phyloP scores from a whole-genome alignment of 2,797 vertebrate species.

The Ctenochaetus hawaiiensis region DNA sequence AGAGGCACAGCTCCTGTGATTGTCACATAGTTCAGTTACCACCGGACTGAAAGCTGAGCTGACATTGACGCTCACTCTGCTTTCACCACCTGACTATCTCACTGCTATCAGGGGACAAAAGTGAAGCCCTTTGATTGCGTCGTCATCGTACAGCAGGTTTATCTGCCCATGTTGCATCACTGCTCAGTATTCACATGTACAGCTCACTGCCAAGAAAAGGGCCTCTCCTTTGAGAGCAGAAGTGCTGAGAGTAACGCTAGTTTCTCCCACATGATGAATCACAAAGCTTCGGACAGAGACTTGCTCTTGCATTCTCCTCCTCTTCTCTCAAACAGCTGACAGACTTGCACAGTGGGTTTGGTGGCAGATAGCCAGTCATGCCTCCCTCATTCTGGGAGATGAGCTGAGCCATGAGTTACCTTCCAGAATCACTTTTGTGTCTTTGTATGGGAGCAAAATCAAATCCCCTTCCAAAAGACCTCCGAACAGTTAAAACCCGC shows the following conservation, averaged over 20 bases:
- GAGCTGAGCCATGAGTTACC: slow-evolving; percentile 32
- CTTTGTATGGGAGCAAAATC: background rate
- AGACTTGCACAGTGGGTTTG: slow-evolving; percentile 61
- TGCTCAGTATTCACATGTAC: slow-evolving; percentile 56
- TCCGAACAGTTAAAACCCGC: background rate
- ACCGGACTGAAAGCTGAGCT: slow-evolving; percentile 26
- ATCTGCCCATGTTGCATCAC: slow-evolving; percentile 74
- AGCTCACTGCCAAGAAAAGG: slow-evolving; percentile 37
- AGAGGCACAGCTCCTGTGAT: background rate
- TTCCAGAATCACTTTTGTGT: slow-evolving; percentile 6
- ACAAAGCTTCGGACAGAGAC: slow-evolving; percentile 45
- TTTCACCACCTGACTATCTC: slow-evolving; percentile 49
- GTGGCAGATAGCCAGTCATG: slow-evolving; percentile 42
- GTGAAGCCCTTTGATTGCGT: slow-evolving; percentile 54
- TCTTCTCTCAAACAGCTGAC: slow-evolving; percentile 63
- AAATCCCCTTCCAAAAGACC: background rate
- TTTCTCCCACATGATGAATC: slow-evolving; percentile 69
- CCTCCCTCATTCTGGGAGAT: slow-evolving; percentile 51
- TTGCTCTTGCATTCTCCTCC: slow-evolving; percentile 41
- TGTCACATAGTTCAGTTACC: slow-evolving; percentile 39
- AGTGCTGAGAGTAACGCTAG: slow-evolving; percentile 34
- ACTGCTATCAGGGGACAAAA: slow-evolving; percentile 46
- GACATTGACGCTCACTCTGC: slow-evolving; percentile 22
- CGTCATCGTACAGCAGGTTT: slow-evolving; percentile 54
- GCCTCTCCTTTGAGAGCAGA: slow-evolving; percentile 42